Evolutionary conservation across 2,888 invertebrate species (phyloP), one percentile per base, ranked within the genome.

Genomic region (Agriotes lineatus): DNA sequence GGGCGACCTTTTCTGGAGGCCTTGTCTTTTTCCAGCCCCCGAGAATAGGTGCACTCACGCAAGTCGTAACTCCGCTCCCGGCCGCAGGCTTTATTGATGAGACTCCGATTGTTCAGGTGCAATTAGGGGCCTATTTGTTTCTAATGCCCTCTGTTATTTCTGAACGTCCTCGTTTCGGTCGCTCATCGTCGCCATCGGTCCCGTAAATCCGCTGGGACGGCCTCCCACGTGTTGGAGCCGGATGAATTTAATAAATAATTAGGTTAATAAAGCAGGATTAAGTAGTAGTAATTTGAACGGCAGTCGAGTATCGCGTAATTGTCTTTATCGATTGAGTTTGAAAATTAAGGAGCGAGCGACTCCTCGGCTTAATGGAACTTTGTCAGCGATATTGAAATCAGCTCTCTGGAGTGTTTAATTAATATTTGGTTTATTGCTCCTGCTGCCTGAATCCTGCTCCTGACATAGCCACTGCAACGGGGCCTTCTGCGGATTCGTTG

Each of bases 51-150:
- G 19, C 16, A 18, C 14, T 39, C n/a, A 19, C 19, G 56, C 20
- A 56, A 39, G 56, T 56, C 56, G 56, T 39, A 22, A 39, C 56
- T 37, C 22, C 20, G 37, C 16, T 7, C 7, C 18, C 37, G n/a
- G 20, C 54, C 33, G 14, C 30, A 18, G 56, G 30, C 56, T 56
- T 63, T 63, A 54, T 63, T 44, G 56, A 63, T 44, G 63, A 63
- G 56, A 63, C 50, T 62, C 44, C 52, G 30, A 50, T 61, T 61
- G 48, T 52, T 50, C 52, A 62, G 54, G 54, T 63, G 35, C 56
- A 54, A 63, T 63, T 63, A 63, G 30, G 63, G 56, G 16, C 63
- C n/a, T 42, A 62, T 62, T 52, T 42, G 62, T 62, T 62, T 50
- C 39, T 63, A 63, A 63, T 63, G 33, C 56, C 16, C 22, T 56